Conservation (phyloP, 1,140 invertebrate species). For the Colletes latitarsis region DNA sequence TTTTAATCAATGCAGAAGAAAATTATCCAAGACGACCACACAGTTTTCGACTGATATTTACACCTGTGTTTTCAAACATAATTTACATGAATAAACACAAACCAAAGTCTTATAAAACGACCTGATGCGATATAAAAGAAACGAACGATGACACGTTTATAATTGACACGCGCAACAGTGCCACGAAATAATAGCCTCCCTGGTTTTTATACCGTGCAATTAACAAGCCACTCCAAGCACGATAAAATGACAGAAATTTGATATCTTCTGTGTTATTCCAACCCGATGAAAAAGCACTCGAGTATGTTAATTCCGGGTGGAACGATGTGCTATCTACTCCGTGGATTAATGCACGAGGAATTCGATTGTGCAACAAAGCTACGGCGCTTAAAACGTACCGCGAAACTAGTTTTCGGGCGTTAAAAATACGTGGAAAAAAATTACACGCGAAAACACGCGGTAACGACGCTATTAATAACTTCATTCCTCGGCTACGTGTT, state of each 20-base stretch:
- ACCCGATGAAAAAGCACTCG: neutral
- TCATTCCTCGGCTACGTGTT: neutral
- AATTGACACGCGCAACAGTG: no score
- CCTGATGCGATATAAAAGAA: no score
- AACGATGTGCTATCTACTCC: constrained; percentile 6
- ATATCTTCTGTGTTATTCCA: neutral
- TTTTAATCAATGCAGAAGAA: no score
- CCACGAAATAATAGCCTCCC: neutral
- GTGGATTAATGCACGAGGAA: constrained; percentile 12
- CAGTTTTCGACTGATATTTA: no score
- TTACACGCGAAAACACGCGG: neutral
- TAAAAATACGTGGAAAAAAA: neutral
- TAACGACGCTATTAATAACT: neutral
- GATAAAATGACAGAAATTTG: neutral
- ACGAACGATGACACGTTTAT: no score
- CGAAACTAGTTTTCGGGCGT: neutral
- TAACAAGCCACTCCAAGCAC: neutral
- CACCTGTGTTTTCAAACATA: no score
- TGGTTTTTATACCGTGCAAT: neutral
- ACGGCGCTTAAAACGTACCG: neutral
- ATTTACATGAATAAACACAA: no score
- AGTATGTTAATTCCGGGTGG: constrained; percentile 2
- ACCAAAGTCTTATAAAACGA: no score
- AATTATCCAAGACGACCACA: no score
- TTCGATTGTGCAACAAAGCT: constrained; percentile 1